Evolutionary conservation across 2,113 vertebrate species (phyloP).

Genomic region (Leptobrachium ailaonicum): DNA sequence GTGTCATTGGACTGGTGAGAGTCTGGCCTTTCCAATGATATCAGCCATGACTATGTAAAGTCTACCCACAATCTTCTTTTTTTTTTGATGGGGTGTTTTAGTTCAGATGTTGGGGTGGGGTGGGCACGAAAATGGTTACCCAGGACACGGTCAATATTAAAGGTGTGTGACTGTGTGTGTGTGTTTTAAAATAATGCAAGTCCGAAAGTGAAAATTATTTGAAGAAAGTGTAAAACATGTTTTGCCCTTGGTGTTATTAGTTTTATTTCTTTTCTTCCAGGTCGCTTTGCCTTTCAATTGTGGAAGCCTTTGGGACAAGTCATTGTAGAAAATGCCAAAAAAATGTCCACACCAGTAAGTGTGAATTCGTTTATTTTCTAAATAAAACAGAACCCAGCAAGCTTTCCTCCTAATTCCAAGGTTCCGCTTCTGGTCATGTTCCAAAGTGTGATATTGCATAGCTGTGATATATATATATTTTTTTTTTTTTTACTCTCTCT

Average conservation of each 20-base stretch:
- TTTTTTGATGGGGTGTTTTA: no score
- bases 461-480: conserved; percentile 21
- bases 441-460: conserved; percentile 6
- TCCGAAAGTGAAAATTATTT: conserved; percentile 4
- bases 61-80: no score
- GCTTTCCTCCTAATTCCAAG: conserved; percentile 4
- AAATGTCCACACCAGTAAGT: conserved; percentile 81
- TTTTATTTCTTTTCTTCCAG: conserved; percentile 62
- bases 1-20: no score
- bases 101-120: no score
- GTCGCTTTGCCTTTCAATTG: conserved; percentile 82
- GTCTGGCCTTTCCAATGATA: no score
- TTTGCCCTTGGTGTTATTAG: no score
- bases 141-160: no score
- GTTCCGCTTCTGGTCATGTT: conserved; percentile 30
- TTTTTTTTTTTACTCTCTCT: conserved; percentile 38
- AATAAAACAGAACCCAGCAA: conserved; percentile 1
- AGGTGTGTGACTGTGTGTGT: no score
- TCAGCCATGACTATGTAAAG: no score
- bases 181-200: neutral
- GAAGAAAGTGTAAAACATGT: conserved; percentile 39
- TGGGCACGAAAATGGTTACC: no score
- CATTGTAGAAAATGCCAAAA: conserved; percentile 78
- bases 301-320: conserved; percentile 89
- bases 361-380: conserved; percentile 8